Base-by-base conservation (phyloP, 1,140 invertebrate species). In the Drosophila lini region DNA sequence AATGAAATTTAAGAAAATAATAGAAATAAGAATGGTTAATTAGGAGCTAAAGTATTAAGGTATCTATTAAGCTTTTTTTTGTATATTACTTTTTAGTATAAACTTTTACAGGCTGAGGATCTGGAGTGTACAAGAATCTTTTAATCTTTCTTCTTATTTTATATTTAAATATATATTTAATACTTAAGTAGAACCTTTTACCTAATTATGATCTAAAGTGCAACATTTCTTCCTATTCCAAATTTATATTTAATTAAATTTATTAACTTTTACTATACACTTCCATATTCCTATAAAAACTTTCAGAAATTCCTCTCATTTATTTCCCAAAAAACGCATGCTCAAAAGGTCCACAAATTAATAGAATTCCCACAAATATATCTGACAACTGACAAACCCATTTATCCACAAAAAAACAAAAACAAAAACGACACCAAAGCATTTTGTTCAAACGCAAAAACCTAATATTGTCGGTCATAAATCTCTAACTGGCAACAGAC, bases 391-490 rank as follows among this genome's bases (percentile, higher is more conserved):
- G 36, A 41, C 45, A 56, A 67, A 31, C 58, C 58, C 63, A 69
- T 67, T 67, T 69, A 50, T 52, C 19, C 31, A 36, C 3, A 25
- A 19, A 42, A 19, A 22, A 41, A 68, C 28, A 25, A 53, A 41
- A 25, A 36, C 53, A 28, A 32, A 53, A 41, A 22, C 28, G 34
- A 13, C 31, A 68, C 36, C 31, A 34, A 31, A 67, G 42, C 58
- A 28, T 63, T 63, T 58, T 67, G 53, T 44, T 56, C 40, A 11
- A 55, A 32, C 32, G 44, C 64, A 57, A 68, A 81, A 73, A 71
- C 38, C 44, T 25, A 79, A 73, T 48, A 60, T 55, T 62, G 74
- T 78, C 65, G 44, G 63, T 28, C 80, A 78, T 74, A 82, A 78
- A 75, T 78, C 69, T 78, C 63, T 32, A 74, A 81, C 71, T 59